Conservation (phyloP, 2,113 vertebrate genomes). For the Isurus oxyrinchus region DNA sequence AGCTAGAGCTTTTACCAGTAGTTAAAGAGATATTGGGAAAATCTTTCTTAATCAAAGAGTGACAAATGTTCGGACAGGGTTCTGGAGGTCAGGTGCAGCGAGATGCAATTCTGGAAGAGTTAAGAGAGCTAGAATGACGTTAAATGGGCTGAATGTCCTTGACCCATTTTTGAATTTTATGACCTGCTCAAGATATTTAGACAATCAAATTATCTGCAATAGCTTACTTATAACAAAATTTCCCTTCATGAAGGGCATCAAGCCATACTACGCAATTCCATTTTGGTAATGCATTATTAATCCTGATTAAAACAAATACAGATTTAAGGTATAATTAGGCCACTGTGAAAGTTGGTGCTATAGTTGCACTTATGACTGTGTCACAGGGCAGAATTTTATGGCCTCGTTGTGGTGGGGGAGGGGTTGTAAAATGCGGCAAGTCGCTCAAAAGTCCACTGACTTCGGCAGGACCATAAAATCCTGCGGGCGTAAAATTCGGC, state of each 20-base stretch:
- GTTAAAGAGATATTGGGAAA: too few species aligned
- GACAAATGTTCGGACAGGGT: background rate
- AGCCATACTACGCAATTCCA: background rate
- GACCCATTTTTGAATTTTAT: background rate
- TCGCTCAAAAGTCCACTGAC: too few species aligned
- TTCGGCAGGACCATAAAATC: too few species aligned
- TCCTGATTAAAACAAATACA: background rate
- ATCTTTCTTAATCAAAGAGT: background rate
- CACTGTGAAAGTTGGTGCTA: background rate
- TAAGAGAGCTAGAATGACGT: background rate
- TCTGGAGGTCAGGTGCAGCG: background rate
- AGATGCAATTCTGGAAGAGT: background rate
- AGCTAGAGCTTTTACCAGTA: too few species aligned
- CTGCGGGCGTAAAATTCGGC: too few species aligned
- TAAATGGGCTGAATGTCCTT: background rate
- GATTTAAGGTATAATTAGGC: background rate
- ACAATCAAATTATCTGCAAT: background rate
- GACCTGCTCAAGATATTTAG: background rate
- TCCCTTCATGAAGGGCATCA: background rate
- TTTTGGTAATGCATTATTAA: background rate
- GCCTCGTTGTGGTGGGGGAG: too few species aligned
- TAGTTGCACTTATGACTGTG: background rate
- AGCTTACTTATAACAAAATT: background rate
- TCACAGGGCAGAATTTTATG: background rate
- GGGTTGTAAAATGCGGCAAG: too few species aligned